Evolutionary conservation across 2,888 invertebrate species (phyloP).

Genomic region (Eucriotettix oculatus): DNA sequence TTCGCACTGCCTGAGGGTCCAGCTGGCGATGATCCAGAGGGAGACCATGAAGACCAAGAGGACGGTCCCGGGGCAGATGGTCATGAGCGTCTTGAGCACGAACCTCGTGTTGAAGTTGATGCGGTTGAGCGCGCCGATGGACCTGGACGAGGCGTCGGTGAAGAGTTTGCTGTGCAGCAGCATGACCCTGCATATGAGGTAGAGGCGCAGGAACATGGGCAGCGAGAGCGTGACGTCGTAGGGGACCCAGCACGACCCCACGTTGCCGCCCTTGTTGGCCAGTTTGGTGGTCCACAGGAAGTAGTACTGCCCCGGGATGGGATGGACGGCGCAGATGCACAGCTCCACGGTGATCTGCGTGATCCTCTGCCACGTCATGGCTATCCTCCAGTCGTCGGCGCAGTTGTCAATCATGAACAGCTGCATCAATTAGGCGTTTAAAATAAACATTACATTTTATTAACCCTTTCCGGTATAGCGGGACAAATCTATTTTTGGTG

Average conservation of each 20-base stretch:
- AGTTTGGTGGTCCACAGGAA: constrained; percentile 94
- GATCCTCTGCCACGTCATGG: constrained; percentile 97
- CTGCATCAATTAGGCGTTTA: constrained; percentile 38
- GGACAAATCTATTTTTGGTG: too few relatives aligned
- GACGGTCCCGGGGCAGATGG: constrained; percentile 96
- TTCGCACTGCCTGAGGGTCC: constrained; percentile 97
- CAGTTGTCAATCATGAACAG: constrained; percentile 99
- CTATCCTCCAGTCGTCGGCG: constrained; percentile 99
- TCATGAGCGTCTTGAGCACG: constrained; percentile 97
- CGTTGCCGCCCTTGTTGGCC: constrained; percentile 62
- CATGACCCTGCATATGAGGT: constrained; percentile 99
- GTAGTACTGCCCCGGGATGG: constrained; percentile 90
- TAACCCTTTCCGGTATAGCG: too few relatives aligned
- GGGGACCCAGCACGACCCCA: constrained; percentile 55
- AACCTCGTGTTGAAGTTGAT: constrained; percentile 97
- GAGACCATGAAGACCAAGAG: constrained; percentile 98
- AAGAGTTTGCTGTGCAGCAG: constrained; percentile 97
- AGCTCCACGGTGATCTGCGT: constrained; percentile 84
- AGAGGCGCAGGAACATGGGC: constrained; percentile 98
- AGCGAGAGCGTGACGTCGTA: constrained; percentile 94
- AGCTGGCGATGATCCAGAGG: constrained; percentile 98
- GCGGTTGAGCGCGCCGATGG: constrained; percentile 75
- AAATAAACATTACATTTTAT: too few relatives aligned
- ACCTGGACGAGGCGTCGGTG: constrained; percentile 95
- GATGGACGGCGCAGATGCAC: constrained; percentile 92